Evolutionary conservation across 2,888 invertebrate species (phyloP).

Genomic region (Pantelozetes paolii): DNA sequence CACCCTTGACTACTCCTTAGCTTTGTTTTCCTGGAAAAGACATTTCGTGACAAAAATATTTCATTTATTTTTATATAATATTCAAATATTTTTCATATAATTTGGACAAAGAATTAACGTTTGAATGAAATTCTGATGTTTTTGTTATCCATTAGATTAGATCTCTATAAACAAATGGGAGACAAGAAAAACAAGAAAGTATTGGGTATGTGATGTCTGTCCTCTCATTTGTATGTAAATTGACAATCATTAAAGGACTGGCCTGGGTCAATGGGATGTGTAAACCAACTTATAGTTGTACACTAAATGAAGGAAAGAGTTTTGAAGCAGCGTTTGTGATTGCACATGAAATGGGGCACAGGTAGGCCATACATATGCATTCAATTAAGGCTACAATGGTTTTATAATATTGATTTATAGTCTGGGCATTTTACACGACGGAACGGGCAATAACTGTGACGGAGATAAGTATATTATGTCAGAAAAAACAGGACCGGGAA

Average conservation of each 20-base stretch:
- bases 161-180: conserved; percentile 47
- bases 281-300: conserved; percentile 52
- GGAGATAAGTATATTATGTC: conserved; percentile 51
- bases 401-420: too few relatives aligned
- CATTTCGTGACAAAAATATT: conserved; percentile 22
- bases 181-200: conserved; percentile 47
- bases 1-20: too few relatives aligned
- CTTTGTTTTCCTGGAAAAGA: background rate
- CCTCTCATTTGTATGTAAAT: too few relatives aligned
- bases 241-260: conserved; percentile 48
- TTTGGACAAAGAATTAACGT: too few relatives aligned
- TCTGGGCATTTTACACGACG: conserved; percentile 54
- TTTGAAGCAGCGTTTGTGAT: conserved; percentile 53
- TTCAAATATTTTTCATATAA: too few relatives aligned
- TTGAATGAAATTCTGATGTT: background rate
- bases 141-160: conserved; percentile 43
- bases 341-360: conserved; percentile 54
- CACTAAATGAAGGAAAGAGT: conserved; percentile 52
- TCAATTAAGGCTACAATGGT: too few relatives aligned
- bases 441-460: conserved; percentile 50
- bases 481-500: conserved; percentile 52
- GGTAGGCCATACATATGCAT: conserved; percentile 45
- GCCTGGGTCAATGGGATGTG: conserved; percentile 54
- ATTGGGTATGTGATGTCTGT: conserved; percentile 44
- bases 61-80: too few relatives aligned